phyloP scores from a whole-genome alignment of 2,113 vertebrate species.

The Emberiza fucata region DNA sequence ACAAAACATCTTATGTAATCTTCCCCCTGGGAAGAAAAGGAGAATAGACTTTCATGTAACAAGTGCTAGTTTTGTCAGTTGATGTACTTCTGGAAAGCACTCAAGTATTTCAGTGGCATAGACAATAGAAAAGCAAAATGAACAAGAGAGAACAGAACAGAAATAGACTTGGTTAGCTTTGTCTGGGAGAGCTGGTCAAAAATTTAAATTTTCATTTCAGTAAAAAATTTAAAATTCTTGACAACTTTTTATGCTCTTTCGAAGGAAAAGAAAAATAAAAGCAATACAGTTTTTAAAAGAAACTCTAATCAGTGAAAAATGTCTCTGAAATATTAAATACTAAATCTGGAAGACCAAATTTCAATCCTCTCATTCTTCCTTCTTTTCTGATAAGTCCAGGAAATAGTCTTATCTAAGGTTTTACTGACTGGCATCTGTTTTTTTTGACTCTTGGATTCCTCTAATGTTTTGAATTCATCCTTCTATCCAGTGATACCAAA shows the following conservation, averaged over 20 bases:
- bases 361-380: background rate
- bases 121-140: constrained; percentile 40
- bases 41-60: constrained; percentile 36
- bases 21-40: constrained; percentile 45
- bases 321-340: background rate
- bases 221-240: background rate
- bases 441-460: background rate
- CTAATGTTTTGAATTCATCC: background rate
- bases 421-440: background rate
- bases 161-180: constrained; percentile 15
- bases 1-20: constrained; percentile 62
- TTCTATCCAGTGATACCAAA: background rate
- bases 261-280: background rate
- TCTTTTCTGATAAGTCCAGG: background rate
- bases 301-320: background rate
- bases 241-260: background rate
- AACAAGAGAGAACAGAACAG: background rate
- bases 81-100: constrained; percentile 42
- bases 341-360: background rate
- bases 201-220: background rate
- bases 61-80: constrained; percentile 18
- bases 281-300: background rate
- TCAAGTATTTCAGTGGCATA: constrained; percentile 25
- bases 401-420: background rate
- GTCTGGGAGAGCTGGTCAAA: constrained; percentile 11